phyloP scores from a whole-genome alignment of 2,797 vertebrate species.

The Sebastes oblongus region DNA sequence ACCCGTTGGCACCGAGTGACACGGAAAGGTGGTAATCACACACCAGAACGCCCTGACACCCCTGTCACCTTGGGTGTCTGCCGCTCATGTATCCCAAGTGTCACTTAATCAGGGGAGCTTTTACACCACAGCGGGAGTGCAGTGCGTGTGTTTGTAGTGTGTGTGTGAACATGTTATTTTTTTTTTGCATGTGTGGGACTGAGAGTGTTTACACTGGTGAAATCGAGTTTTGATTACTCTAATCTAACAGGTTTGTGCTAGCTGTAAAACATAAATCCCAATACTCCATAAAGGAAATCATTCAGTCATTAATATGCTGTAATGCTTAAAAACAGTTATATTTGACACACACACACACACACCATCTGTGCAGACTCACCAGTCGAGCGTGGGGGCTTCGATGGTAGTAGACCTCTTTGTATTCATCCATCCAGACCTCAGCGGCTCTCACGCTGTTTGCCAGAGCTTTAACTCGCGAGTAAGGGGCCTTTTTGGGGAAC shows the following conservation, averaged over 20 bases:
- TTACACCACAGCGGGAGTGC: conserved; percentile 31
- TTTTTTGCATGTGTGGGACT: not conserved
- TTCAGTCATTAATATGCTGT: not conserved
- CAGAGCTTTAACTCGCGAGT: conserved; percentile 92
- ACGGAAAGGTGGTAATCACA: conserved; percentile 74
- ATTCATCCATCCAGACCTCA: conserved; percentile 97
- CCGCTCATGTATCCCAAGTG: conserved; percentile 67
- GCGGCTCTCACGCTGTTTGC: conserved; percentile 95
- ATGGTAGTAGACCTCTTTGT: conserved; percentile 95
- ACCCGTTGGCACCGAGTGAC: conserved; percentile 42
- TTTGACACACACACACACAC: not conserved
- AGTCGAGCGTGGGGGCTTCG: conserved; percentile 92
- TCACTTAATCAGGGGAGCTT: conserved; percentile 72
- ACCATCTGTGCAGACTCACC: conserved; percentile 80
- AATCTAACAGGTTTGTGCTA: conserved; percentile 10
- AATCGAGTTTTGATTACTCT: conserved; percentile 15
- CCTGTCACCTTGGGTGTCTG: conserved; percentile 71
- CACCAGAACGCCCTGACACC: conserved; percentile 61
- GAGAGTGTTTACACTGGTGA: not conserved
- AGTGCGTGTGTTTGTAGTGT: not conserved
- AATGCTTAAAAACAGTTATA: not conserved
- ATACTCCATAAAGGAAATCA: not conserved
- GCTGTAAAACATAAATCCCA: conserved; percentile 13
- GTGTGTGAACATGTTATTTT: not conserved
- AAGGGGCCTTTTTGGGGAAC: conserved; percentile 96